A percentile compares a stretch with the other conserved stretches of the same genome.
Conservation (phyloP, 2,797 vertebrate species). For the Danio albolineatus region DNA sequence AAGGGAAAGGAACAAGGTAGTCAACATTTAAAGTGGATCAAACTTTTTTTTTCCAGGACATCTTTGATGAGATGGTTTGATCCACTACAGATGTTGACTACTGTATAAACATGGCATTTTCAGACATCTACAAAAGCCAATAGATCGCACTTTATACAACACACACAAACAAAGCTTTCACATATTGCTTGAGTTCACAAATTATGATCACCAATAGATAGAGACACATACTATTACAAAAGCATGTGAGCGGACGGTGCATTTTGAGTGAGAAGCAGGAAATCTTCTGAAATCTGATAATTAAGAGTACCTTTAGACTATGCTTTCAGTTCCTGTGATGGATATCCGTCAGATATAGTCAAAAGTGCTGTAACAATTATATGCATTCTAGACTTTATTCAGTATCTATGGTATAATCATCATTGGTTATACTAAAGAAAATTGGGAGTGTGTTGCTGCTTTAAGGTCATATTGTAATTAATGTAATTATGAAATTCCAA, state of each 20-base stretch:
- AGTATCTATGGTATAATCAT: no score
- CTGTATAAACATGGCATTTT: background rate
- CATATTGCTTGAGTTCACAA: background rate
- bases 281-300: background rate
- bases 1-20: background rate
- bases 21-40: background rate
- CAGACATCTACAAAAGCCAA: background rate
- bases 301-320: background rate
- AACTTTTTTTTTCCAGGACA: no score
- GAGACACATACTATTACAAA: background rate
- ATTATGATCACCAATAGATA: background rate
- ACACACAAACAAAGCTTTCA: background rate
- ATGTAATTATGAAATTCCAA: no score
- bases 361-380: slow-evolving; percentile 3
- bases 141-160: background rate
- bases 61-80: no score
- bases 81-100: no score
- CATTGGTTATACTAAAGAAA: no score
- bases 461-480: no score
- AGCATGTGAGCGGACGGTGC: background rate
- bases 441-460: no score
- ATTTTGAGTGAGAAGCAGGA: slow-evolving; percentile 2
- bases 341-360: background rate
- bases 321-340: background rate
- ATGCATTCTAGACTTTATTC: no score